Conservation (phyloP, 2,797 vertebrate genomes). For the Acanthurus leucopareius region DNA sequence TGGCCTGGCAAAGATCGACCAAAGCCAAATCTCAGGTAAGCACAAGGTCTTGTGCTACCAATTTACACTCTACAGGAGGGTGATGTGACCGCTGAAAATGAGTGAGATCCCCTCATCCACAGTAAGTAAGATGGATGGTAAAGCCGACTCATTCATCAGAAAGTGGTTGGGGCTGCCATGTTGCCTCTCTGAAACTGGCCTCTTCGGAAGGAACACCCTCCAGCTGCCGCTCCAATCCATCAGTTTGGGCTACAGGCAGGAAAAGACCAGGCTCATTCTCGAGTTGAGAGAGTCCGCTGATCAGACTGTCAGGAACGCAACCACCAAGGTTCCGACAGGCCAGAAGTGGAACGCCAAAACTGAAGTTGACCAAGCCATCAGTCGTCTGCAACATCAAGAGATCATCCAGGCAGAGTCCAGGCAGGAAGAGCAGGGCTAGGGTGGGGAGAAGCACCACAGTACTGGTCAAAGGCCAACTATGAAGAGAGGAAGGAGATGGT, state of each 20-base stretch:
- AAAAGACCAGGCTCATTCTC: not conserved
- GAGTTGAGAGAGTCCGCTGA: not conserved
- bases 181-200: no score
- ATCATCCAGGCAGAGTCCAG: not conserved
- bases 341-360: not conserved
- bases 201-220: no score
- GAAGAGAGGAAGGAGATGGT: not conserved
- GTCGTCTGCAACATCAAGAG: not conserved
- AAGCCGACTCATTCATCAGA: no score
- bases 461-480: not conserved
- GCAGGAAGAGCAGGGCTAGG: not conserved
- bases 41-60: not conserved
- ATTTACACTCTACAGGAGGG: not conserved
- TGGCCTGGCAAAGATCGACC: no score
- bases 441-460: not conserved
- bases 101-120: not conserved
- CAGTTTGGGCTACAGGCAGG: not conserved
- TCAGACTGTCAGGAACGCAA: not conserved
- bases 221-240: not conserved
- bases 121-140: no score
- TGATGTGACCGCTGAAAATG: not conserved
- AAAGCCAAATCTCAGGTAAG: no score
- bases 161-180: no score
- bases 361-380: not conserved
- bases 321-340: not conserved